These are phyloP conservation scores for Notechis scutatus DNA, from an alignment of 2,113 vertebrate species.

Conservation along the genomic window DNA sequence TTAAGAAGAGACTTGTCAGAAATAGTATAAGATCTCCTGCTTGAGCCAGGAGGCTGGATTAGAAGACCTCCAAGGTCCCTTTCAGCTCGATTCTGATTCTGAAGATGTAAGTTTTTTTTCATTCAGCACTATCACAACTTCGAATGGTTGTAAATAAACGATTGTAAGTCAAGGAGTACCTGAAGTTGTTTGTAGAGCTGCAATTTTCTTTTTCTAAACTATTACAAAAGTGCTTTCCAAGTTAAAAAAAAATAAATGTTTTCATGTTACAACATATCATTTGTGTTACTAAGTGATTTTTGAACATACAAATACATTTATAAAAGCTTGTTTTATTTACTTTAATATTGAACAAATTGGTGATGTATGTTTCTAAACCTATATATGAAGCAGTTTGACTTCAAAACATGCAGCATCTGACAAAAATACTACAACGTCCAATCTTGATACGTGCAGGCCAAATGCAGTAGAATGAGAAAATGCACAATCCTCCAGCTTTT, in stretches of 20 bases:
- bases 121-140: no score
- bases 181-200: background rate
- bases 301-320: background rate
- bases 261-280: background rate
- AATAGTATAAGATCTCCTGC: no score
- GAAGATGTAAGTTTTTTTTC: no score
- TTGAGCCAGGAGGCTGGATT: no score
- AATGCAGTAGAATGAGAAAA: fast-evolving
- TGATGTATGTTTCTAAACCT: background rate
- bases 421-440: background rate
- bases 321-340: background rate
- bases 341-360: background rate
- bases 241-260: background rate
- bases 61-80: no score
- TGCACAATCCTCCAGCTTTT: background rate
- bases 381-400: background rate
- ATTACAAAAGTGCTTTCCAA: background rate
- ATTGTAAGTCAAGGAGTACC: no score
- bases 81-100: no score
- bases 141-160: no score
- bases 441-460: background rate
- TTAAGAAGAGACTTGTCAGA: no score
- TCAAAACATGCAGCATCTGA: background rate
- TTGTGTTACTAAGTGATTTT: background rate
- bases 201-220: background rate